Evolutionary conservation across 2,888 invertebrate genomes (phyloP).

Genomic region (Selenia dentaria): DNA sequence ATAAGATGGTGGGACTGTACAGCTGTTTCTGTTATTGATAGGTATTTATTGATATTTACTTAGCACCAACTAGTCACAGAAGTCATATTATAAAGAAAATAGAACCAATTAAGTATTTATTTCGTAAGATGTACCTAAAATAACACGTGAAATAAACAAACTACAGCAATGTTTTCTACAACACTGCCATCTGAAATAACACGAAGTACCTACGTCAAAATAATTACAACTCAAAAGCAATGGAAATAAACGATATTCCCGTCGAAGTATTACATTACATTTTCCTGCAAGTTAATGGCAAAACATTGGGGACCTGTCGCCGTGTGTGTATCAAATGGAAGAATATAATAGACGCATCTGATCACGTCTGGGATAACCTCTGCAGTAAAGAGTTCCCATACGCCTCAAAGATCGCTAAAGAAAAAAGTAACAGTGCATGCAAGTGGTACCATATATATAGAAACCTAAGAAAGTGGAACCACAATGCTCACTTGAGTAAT

Average conservation of each 20-base stretch:
- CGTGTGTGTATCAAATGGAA: constrained; percentile 64
- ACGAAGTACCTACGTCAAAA: too few species aligned
- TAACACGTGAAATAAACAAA: too few species aligned
- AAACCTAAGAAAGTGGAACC: constrained; percentile 60
- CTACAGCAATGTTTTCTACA: too few species aligned
- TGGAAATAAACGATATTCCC: constrained; percentile 51
- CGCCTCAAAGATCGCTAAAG: constrained; percentile 62
- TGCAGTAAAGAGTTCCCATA: constrained; percentile 56
- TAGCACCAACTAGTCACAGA: too few species aligned
- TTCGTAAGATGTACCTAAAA: too few species aligned
- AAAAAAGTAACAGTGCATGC: constrained; percentile 55
- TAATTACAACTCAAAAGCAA: not conserved
- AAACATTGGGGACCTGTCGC: constrained; percentile 57
- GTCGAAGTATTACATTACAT: constrained; percentile 66
- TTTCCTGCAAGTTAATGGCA: constrained; percentile 55
- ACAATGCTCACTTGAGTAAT: constrained; percentile 33
- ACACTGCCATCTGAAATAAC: too few species aligned
- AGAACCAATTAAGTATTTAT: too few species aligned
- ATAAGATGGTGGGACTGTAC: too few species aligned
- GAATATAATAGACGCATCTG: constrained; percentile 53
- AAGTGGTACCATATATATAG: constrained; percentile 67
- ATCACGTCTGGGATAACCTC: constrained; percentile 59
- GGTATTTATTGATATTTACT: not conserved
- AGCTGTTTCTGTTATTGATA: not conserved
- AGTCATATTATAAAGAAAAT: too few species aligned